A percentile compares a stretch with the other conserved stretches of the same genome.
These are phyloP conservation scores for Saguinus midas DNA, from an alignment of 2,113 vertebrate species.

Conservation along the genomic window DNA sequence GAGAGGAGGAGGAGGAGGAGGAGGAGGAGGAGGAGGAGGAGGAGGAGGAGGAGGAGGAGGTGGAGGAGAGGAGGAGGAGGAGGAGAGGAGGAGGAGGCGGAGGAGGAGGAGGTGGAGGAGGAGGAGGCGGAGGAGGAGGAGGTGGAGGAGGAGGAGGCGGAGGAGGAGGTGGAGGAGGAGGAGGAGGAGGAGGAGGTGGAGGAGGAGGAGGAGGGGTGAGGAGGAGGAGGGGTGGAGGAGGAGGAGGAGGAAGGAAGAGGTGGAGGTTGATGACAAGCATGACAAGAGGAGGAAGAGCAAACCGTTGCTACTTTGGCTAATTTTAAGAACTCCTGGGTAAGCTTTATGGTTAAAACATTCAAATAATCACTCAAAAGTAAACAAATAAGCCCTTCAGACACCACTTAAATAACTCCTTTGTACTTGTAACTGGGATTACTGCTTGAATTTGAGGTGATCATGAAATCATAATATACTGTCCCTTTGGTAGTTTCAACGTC, in stretches of 20 bases:
- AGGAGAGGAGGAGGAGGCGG: no score
- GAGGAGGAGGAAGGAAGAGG: neutral
- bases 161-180: no score
- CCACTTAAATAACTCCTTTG: neutral
- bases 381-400: neutral
- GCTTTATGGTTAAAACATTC: neutral
- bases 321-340: neutral
- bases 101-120: no score
- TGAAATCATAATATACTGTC: no score
- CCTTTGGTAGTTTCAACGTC: neutral
- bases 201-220: neutral
- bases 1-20: no score
- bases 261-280: neutral
- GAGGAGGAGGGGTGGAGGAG: no score
- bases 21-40: no score
- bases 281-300: no score
- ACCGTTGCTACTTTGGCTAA: neutral
- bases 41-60: no score
- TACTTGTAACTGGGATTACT: neutral
- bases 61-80: no score
- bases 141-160: no score
- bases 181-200: neutral
- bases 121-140: no score
- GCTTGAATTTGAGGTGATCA: neutral
- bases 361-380: neutral